Conservation (phyloP, 2,888 invertebrate species). For the Sclerodermus sp. region DNA sequence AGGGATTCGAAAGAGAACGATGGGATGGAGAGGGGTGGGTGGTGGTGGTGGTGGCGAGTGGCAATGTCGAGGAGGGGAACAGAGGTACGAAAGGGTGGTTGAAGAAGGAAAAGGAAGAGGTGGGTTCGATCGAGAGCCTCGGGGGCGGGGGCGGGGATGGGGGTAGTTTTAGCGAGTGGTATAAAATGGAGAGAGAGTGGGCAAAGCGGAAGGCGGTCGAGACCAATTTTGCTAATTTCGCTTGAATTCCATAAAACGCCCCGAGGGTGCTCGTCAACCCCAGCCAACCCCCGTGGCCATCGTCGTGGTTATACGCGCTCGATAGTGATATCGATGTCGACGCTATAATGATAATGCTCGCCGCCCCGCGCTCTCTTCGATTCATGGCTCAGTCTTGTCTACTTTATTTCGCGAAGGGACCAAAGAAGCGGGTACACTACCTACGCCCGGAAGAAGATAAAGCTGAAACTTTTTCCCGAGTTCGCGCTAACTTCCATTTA, state of each 20-base stretch:
- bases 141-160: not conserved
- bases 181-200: constrained; percentile 11
- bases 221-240: constrained; percentile 25
- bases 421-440: too few species aligned
- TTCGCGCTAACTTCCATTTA: too few species aligned
- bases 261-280: constrained; percentile 4
- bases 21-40: constrained; percentile 1
- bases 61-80: constrained; percentile 5
- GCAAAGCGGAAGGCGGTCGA: constrained; percentile 2
- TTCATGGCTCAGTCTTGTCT: too few species aligned
- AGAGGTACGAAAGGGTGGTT: constrained; percentile 6
- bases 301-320: not conserved
- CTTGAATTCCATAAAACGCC: constrained; percentile 22
- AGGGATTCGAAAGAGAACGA: not conserved
- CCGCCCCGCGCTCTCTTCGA: too few species aligned
- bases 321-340: constrained; percentile 14
- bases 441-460: too few species aligned
- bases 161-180: not conserved
- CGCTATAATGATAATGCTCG: too few species aligned
- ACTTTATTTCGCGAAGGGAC: too few species aligned
- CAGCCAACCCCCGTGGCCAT: not conserved
- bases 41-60: constrained; percentile 2
- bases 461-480: too few species aligned
- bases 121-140: not conserved
- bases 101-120: constrained; percentile 5